phyloP scores from a whole-genome alignment of 2,113 vertebrate species.

The Actenoides lindsayi region DNA sequence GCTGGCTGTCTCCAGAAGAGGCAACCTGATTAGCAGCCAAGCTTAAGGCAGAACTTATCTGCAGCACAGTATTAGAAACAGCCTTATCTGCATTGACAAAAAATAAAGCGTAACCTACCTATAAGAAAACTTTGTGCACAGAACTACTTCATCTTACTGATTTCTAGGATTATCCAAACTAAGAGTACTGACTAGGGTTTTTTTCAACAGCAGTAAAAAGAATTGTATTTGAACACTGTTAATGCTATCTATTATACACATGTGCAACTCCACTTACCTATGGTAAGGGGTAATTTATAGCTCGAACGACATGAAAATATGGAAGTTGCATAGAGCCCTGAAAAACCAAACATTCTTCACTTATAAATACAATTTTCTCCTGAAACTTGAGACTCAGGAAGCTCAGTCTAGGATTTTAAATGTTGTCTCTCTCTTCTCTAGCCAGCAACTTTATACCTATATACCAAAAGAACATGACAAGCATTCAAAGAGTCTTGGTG shows the following conservation, averaged over 20 bases:
- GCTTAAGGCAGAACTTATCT: background rate
- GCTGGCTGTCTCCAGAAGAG: background rate
- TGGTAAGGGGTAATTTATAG: background rate
- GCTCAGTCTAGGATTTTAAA: background rate
- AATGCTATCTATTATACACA: background rate
- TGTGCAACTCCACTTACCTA: background rate
- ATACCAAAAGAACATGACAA: background rate
- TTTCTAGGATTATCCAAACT: background rate
- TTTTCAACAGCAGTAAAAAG: background rate
- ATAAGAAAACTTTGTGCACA: background rate
- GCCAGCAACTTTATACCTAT: background rate
- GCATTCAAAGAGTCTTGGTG: background rate
- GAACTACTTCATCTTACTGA: background rate
- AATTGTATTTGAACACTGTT: background rate
- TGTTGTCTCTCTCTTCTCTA: background rate
- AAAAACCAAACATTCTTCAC: background rate
- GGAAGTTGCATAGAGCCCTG: background rate
- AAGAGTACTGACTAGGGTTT: background rate
- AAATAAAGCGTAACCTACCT: background rate
- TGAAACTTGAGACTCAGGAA: background rate
- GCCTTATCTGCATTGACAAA: background rate
- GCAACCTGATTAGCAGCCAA: background rate
- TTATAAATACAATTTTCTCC: background rate
- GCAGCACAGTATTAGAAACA: background rate
- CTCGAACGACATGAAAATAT: background rate